Percentiles rank a stretch among this genome's conserved stretches.
Evolutionary conservation across 2,888 invertebrate species (phyloP).

Genomic region (Phania funesta): DNA sequence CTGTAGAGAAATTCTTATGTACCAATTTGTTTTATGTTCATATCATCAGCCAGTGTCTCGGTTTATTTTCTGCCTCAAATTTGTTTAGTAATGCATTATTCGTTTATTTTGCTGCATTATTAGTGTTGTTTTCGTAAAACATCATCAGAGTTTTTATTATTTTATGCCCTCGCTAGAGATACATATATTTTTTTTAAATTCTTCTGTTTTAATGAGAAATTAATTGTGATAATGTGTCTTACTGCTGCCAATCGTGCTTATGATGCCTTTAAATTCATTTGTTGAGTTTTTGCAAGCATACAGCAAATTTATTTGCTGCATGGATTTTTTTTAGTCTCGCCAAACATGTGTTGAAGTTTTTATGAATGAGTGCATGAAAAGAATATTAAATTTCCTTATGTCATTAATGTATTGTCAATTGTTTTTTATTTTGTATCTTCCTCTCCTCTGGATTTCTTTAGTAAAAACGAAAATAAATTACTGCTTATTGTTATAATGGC

Average conservation of each 20-base stretch:
- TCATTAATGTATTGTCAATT: conserved; percentile 48
- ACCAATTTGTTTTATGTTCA: conserved; percentile 24
- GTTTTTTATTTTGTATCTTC: neutral
- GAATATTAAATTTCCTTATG: conserved; percentile 52
- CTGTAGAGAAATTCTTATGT: neutral
- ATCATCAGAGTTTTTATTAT: conserved; percentile 32
- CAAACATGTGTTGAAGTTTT: conserved; percentile 38
- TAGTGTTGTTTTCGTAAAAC: neutral
- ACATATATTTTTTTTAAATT: conserved; percentile 38
- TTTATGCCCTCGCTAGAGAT: conserved; percentile 5
- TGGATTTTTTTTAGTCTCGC: conserved; percentile 5
- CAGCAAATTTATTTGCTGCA: neutral
- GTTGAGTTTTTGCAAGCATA: neutral
- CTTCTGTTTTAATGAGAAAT: conserved; percentile 76
- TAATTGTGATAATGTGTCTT: conserved; percentile 71
- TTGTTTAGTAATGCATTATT: conserved; percentile 41
- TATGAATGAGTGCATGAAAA: conserved; percentile 25
- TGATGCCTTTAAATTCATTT: neutral
- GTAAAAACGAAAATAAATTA: too few species aligned
- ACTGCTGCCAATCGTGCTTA: conserved; percentile 17
- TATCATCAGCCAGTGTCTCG: conserved; percentile 34
- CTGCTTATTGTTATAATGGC: too few species aligned
- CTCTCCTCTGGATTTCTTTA: too few species aligned
- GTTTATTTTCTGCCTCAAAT: conserved; percentile 25
- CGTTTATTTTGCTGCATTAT: neutral